These are phyloP conservation scores for Bilobella aurantiaca DNA, from an alignment of 1,140 invertebrate species.

Conservation along the genomic window DNA sequence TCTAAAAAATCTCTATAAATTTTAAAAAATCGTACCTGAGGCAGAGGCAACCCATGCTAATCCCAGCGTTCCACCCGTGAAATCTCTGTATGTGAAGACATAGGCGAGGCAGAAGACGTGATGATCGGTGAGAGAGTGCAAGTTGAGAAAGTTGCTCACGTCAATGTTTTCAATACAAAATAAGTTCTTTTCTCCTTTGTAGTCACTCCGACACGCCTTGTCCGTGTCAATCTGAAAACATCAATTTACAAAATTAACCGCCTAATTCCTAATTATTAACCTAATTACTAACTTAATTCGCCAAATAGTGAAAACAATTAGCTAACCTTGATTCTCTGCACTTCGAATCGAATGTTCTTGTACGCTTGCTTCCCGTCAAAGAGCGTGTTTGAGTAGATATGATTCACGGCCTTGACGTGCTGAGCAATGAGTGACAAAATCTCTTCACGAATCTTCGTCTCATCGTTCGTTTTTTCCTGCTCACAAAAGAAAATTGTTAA, in stretches of 20 bases:
- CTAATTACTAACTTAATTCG: neutral
- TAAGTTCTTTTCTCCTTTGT: conserved; percentile 65
- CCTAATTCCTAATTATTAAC: conserved; percentile 13
- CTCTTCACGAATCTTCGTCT: conserved; percentile 85
- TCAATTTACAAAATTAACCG: conserved; percentile 14
- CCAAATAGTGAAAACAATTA: neutral
- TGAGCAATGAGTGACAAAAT: conserved; percentile 93
- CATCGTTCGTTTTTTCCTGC: conserved; percentile 40
- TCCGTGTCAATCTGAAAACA: conserved; percentile 71
- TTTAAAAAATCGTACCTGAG: conserved; percentile 45
- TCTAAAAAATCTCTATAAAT: too few relatives aligned
- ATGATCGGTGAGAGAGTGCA: conserved; percentile 93
- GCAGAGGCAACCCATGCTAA: conserved; percentile 97
- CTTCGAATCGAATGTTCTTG: conserved; percentile 95
- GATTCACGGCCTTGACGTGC: conserved; percentile 96
- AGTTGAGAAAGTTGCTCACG: conserved; percentile 96
- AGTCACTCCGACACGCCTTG: conserved; percentile 56
- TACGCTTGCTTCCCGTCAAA: conserved; percentile 63
- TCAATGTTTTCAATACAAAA: conserved; percentile 98
- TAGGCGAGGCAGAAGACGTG: conserved; percentile 97
- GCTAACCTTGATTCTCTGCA: conserved; percentile 83
- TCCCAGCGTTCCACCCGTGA: conserved; percentile 89
- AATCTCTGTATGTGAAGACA: conserved; percentile 96
- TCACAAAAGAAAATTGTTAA: conserved; percentile 13
- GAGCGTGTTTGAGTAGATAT: conserved; percentile 89